phyloP scores from a whole-genome alignment of 2,888 invertebrate genomes.

The Calliphora vomitoria region DNA sequence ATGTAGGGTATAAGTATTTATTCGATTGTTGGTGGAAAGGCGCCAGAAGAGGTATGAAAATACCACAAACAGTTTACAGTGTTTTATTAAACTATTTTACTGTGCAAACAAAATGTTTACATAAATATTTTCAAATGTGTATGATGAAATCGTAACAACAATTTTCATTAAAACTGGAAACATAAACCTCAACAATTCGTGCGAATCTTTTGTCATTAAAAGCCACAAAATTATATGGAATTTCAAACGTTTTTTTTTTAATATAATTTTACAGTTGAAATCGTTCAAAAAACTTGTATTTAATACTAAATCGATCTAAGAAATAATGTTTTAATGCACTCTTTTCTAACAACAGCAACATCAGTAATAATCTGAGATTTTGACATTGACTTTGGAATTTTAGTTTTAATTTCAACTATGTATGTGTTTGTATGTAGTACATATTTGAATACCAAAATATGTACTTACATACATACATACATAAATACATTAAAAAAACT shows the following conservation, averaged over 20 bases:
- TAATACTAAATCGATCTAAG: not conserved
- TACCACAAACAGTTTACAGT: too few relatives aligned
- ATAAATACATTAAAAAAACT: not conserved
- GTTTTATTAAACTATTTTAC: too few relatives aligned
- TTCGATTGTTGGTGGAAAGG: too few relatives aligned
- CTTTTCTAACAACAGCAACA: not conserved
- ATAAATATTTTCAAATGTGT: not conserved
- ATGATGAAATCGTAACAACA: constrained; percentile 17
- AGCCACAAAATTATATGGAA: constrained; percentile 23
- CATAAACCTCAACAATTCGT: constrained; percentile 20
- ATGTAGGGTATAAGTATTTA: too few relatives aligned
- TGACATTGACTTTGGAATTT: constrained; percentile 38
- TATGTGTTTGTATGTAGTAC: not conserved
- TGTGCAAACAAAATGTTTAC: too few relatives aligned
- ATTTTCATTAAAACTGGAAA: constrained; percentile 16
- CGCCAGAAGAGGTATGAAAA: too few relatives aligned
- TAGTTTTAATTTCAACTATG: not conserved
- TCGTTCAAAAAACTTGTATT: not conserved
- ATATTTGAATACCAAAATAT: not conserved
- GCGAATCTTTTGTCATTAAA: constrained; percentile 30
- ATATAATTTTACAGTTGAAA: not conserved
- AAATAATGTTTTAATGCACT: not conserved
- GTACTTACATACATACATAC: constrained; percentile 3
- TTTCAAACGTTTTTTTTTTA: constrained; percentile 15
- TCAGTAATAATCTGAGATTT: not conserved